Base-by-base conservation (phyloP, 2,797 vertebrate species). In the Emydoidea blandingii region DNA sequence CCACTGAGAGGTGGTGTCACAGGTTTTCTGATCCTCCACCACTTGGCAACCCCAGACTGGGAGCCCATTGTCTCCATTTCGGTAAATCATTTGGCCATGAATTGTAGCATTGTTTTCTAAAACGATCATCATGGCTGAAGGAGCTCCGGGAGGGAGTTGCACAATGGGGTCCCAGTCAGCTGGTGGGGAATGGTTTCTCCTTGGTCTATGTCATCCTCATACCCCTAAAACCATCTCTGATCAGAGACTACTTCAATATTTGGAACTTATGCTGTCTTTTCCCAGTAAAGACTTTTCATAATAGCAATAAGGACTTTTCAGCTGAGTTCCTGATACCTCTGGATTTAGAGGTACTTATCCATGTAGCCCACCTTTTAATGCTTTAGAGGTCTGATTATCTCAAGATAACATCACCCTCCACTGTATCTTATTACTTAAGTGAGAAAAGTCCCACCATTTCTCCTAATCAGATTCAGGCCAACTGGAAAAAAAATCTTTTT, bases 401-500 rank as follows among this genome's bases (percentile, higher is more conserved):
- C 68, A 90, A 92, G 53, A 88, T 82, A 82, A 76, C 86, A 84
- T 89, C 83, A 92, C 83, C 92, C 65, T 62, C 81, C 54, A 84
- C 81, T 82, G n/a, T 93, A 88, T 87, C 72, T 96, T 96, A 78
- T 84, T 95, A 86, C 86, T 97, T 96, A 98, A 96, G 93, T 96
- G 93, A 96, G 96, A 96, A 97, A 96, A 91, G 41, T 83, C 27
- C 94, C 29, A 72, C 94, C 92, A 53, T 97, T 93, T 97, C 93
- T 96, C 85, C 25, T 88, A 96, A 92, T 85, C 93, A 80, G 74
- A 95, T 94, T 88, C 81, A 95, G 94, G 81, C 86, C 88, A 95
- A 92, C 49, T 88, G 14, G 83, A 85, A 95, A 19, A 95, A 88
- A 59, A 41, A 62, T 90, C 92, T 92, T 96, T 97, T 90, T 52